Conservation (phyloP, 2,888 invertebrate genomes). For the Zootermopsis nevadensis region DNA sequence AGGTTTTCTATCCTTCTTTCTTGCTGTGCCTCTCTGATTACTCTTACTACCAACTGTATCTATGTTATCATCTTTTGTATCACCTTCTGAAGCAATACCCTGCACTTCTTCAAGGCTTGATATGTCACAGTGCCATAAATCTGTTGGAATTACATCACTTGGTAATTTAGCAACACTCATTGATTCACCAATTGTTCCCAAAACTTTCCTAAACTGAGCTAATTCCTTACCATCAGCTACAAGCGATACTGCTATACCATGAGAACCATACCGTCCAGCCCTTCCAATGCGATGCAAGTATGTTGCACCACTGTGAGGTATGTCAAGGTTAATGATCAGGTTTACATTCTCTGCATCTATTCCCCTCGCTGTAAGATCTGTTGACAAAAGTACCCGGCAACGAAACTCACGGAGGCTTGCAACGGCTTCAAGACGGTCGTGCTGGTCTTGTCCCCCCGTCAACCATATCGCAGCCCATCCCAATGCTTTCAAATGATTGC, state of each 20-base stretch:
- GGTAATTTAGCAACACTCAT: conserved; percentile 47
- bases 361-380: conserved; percentile 92
- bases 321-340: conserved; percentile 91
- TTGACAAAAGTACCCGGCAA: conserved; percentile 88
- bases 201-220: conserved; percentile 65
- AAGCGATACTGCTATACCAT: conserved; percentile 83
- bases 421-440: conserved; percentile 79
- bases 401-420: conserved; percentile 81
- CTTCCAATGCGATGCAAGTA: conserved; percentile 96
- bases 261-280: conserved; percentile 92
- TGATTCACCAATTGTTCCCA: conserved; percentile 66
- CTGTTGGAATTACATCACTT: conserved; percentile 46
- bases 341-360: conserved; percentile 95
- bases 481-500: conserved; percentile 74
- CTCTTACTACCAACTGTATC: not conserved
- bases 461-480: conserved; percentile 86
- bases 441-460: conserved; percentile 83
- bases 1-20: not conserved
- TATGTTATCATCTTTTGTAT: not conserved
- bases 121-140: conserved; percentile 58
- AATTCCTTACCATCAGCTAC: conserved; percentile 75
- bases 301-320: conserved; percentile 81
- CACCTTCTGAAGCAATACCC: conserved; percentile 32
- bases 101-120: conserved; percentile 55
- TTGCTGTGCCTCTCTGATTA: not conserved